Base-by-base conservation (phyloP, 2,113 vertebrate species). In the Xiphorhynchus elegans region DNA sequence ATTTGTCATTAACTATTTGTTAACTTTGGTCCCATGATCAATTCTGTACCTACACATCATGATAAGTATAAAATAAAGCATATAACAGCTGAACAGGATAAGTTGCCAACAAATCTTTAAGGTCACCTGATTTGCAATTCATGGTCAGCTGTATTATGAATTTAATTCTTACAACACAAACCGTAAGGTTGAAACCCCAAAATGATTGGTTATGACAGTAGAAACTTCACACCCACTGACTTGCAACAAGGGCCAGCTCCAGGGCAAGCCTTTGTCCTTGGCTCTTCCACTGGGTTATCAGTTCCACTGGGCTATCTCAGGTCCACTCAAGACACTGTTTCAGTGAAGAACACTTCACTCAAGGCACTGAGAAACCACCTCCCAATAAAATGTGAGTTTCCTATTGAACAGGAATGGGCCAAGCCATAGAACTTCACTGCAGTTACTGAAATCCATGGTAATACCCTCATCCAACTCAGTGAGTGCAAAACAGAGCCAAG, bases 201-300 rank as follows among this genome's bases (percentile, higher is more conserved):
- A 91, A 46, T 7, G 7, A 14, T 13, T 42, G 62, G 24, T 40
- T 0, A 0, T 39, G 55, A 37, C 33, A 55, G 55, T 5, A 62
- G 13, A 28, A 73, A 73, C 24, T 35, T 46, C 11, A 17, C 21
- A 47, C 23, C 6, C 15, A 7, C n/a, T n/a, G 55, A 28, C 17
- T 53, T 35, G 40, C 55, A 74, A 7, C 33, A 28, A 93, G 42
- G 44, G 55, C 33, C 56, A 40, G 35, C 9, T 35, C 42, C 59
- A 52, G 50, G 2, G 47, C 37, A 17, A 47, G 46, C 46, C 47
- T 23, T 35, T 33, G 35, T 6, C 52, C 56, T 35, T 37, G 56
- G 44, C 24, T 8, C 0, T 37, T 59, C 39, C 58, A 42, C 7
- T 0, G 2, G 4, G 10, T 11, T 77, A 29, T 18, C 67, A 62